Conservation (phyloP, 2,888 invertebrate species). For the Apoderus coryli region DNA sequence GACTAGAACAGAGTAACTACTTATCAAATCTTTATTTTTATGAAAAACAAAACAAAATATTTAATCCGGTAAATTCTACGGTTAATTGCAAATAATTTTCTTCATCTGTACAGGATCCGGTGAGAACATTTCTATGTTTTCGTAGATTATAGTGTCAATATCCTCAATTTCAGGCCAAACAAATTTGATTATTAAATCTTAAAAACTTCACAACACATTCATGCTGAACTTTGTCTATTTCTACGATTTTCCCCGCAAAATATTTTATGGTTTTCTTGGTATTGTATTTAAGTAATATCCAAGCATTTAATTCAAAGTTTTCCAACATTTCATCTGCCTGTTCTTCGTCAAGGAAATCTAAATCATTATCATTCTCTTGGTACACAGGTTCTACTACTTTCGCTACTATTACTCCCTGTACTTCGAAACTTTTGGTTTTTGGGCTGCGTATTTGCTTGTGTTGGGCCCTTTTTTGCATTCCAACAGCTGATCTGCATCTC, state of each 20-base stretch:
- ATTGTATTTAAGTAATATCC: conserved; percentile 10
- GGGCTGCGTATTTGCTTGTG: conserved; percentile 6
- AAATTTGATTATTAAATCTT: conserved; percentile 9
- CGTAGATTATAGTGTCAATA: conserved; percentile 9
- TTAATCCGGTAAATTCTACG: conserved; percentile 7
- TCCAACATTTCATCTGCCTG: conserved; percentile 7
- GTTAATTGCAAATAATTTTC: conserved; percentile 7
- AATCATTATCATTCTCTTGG: conserved; percentile 1
- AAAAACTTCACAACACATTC: conserved; percentile 11
- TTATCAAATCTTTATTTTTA: conserved; percentile 1
- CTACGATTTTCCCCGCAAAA: conserved; percentile 8
- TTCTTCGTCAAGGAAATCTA: conserved; percentile 10
- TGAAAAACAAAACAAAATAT: conserved; percentile 5
- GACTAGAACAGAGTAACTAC: conserved; percentile 3
- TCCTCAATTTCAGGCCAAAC: conserved; percentile 9
- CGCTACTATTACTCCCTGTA: conserved; percentile 10
- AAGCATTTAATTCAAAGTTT: conserved; percentile 11
- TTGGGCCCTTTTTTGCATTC: conserved; percentile 6
- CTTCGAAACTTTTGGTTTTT: conserved; percentile 10
- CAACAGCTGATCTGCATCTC: conserved; percentile 9
- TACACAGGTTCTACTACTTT: conserved; percentile 9
- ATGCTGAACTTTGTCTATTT: conserved; percentile 8
- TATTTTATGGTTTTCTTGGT: conserved; percentile 8
- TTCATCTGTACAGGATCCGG: conserved; percentile 6
- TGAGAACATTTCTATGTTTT: conserved; percentile 9